Evolutionary conservation across 2,888 invertebrate species (phyloP), one percentile per base, ranked within the genome.

Genomic region (Hyles lineata): DNA sequence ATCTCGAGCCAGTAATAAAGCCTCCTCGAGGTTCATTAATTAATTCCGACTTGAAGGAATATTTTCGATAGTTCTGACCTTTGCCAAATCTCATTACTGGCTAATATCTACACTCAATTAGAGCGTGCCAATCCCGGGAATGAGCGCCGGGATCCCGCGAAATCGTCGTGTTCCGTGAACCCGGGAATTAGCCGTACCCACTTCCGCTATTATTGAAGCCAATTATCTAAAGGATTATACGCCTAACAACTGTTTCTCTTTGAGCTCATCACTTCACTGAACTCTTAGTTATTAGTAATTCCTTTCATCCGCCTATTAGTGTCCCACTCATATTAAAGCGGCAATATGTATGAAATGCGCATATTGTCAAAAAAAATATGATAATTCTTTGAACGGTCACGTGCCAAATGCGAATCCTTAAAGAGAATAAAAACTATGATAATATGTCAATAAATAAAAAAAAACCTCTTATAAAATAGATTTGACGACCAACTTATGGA

Each of bases 11-110:
- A 50, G 43, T n/a, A 43, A 67, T 43, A 15, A 4, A 15, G 11
- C 43, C 23, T 21, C 21, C 43, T 50, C 50, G 43, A 67, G 67
- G 17, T 23, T 23, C 23, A 67, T 67, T 67, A 67, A 67, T 67
- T 67, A 67, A 23, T 25, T 60, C 23, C 60, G 25, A 17, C 67
- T 17, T 50, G 67, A 67, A 67, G 67, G 21, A 67, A 50, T 50
- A 67, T 67, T 67, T 67, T 67, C 23, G 21, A 67, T 50, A 67
- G 17, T 67, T 67, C 23, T 23, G 67, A 67, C 67, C 67, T 50
- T 67, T 67, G 50, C 23, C 23, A 50, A 67, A 67, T 67, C 23
- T 67, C 67, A 67, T 67, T 67, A 67, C 50, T 21, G 21, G 67
- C 67, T 67, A 67, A 67, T 67, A 67, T 67, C 50, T 50, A 3